Evolutionary conservation across 1,140 invertebrate species (phyloP).

Genomic region (Sitobion miscanthi): DNA sequence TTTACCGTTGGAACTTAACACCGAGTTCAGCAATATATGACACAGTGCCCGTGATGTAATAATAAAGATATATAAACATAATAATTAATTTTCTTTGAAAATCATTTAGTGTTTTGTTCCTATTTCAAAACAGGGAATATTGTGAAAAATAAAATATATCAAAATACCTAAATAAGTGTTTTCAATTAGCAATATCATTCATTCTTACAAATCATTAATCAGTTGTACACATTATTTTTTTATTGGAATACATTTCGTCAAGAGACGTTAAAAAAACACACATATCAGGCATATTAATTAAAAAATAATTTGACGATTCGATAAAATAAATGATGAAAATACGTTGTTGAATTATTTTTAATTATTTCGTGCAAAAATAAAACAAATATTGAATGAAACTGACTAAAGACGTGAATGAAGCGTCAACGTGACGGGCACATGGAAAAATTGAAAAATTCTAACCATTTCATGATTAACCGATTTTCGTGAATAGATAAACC

Average conservation of each 20-base stretch:
- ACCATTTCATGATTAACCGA: not conserved
- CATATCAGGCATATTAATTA: not conserved
- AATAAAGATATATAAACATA: not conserved
- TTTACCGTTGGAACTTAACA: not conserved
- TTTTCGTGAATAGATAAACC: not conserved
- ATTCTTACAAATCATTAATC: not conserved
- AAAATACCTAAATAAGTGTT: not conserved
- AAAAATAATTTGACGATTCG: too few relatives aligned
- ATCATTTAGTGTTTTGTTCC: not conserved
- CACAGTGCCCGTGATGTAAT: not conserved
- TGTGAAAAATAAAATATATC: not conserved
- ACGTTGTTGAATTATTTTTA: not conserved
- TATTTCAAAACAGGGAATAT: not conserved
- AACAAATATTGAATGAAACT: not conserved
- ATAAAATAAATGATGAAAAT: not conserved
- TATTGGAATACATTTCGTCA: too few relatives aligned
- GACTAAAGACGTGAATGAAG: not conserved
- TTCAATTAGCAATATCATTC: not conserved
- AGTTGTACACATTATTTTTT: not conserved
- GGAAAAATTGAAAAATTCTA: not conserved
- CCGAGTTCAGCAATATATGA: not conserved
- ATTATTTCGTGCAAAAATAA: too few relatives aligned
- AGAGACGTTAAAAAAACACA: too few relatives aligned
- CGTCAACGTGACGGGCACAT: too few relatives aligned
- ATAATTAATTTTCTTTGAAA: not conserved